phyloP scores from a whole-genome alignment of 1,140 invertebrate species.

The Brachionus asplanchnoidis region DNA sequence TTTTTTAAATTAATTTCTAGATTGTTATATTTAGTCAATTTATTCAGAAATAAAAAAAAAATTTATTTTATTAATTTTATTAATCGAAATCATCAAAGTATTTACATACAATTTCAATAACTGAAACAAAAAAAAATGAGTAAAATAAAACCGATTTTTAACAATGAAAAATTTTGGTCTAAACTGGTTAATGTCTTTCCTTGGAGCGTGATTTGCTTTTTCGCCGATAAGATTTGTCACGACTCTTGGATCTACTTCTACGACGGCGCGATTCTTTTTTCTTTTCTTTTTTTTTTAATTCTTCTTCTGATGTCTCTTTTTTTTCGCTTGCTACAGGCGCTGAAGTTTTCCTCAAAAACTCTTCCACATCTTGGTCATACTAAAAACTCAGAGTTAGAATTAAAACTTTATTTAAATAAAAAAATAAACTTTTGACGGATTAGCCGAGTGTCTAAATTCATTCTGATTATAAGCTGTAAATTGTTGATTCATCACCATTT shows the following conservation, averaged over 20 bases:
- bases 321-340: not conserved
- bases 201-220: not conserved
- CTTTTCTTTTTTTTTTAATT: not conserved
- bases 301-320: not conserved
- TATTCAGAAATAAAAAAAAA: not conserved
- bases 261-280: not conserved
- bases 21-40: too few species aligned
- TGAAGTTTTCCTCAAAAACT: slow-evolving; percentile 28
- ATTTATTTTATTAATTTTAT: not conserved
- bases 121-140: not conserved
- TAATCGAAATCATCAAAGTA: not conserved
- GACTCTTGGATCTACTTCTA: not conserved
- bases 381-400: not conserved
- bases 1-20: not conserved
- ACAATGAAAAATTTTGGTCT: not conserved
- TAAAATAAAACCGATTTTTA: not conserved
- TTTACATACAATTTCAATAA: not conserved
- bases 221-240: not conserved
- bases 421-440: not conserved
- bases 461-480: not conserved
- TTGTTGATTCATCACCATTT: not conserved
- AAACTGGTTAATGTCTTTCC: not conserved
- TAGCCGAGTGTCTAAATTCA: not conserved
- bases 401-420: not conserved
- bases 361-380: slow-evolving; percentile 34